Base-by-base conservation (phyloP, 1,140 invertebrate species). In the Drosophila pseudoobscura region DNA sequence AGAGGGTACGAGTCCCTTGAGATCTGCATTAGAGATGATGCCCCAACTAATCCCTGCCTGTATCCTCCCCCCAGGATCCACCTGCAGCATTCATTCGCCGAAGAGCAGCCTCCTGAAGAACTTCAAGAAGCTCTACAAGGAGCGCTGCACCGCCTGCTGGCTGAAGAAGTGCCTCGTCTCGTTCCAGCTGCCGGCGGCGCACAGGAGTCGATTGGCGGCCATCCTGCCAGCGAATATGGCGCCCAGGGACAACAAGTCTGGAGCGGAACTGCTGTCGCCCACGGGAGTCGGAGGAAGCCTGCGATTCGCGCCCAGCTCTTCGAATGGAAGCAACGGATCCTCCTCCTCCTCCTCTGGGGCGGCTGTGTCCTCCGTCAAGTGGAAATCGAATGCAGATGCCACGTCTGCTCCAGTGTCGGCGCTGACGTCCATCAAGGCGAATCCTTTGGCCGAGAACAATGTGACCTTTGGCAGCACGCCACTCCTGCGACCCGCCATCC, bases 61-160 rank as follows among this genome's bases (percentile, higher is more conserved):
- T 51, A 7, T 43, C 8, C 31, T 17, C 20, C 0, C 9, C 15
- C 2, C 73, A 93, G 93, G 92, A 46, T 57, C 56, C 15, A 93
- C 93, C 57, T 96, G 95, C 90, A 93, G 94, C 84, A 94, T 96
- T n/a, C 94, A 94, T 43, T 94, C 95, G 51, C 93, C 95, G 5
- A 93, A 95, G 75, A 95, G 94, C 73, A 95, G 94, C 73, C 95
- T 95, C 75, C 93, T 95, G 58, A 95, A 94, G 94, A 96, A 96
- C 90, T 80, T 92, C 94, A 88, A 93, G 93, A 87, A 94, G 84
- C 93, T 94, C 46, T 95, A 95, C 79, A 95, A 94, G 79, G 93
- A 94, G 46, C 92, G 96, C 44, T 97, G 96, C 92, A 94, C 95
- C 58, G 96, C 96, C n/a, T 97, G 96, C 89, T 97, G 96, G 96